Evolutionary conservation across 2,113 vertebrate genomes (phyloP).

Genomic region (Cephalophus harveyi): DNA sequence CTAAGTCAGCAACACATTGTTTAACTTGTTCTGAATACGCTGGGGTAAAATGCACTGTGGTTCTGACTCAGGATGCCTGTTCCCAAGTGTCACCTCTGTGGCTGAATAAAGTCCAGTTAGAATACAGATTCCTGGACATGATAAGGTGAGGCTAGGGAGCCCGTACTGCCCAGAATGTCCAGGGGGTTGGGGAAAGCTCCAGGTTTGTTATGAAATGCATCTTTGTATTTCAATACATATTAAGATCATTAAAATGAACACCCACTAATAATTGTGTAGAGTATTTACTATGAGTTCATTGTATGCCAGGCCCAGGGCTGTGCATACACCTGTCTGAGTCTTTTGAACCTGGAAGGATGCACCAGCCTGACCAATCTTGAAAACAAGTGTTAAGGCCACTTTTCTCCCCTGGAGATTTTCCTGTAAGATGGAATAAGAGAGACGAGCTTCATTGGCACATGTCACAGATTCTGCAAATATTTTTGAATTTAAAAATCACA

Average conservation of each 20-base stretch:
- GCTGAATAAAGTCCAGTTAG: neutral
- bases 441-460: neutral
- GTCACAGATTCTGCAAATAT: neutral
- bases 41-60: neutral
- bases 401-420: neutral
- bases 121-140: neutral
- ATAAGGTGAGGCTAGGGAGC: accelerated
- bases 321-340: neutral
- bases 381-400: neutral
- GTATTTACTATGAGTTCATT: neutral
- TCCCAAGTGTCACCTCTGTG: neutral
- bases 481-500: neutral
- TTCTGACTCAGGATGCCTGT: too few species aligned
- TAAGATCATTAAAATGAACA: neutral
- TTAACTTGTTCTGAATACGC: neutral
- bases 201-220: neutral
- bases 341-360: neutral
- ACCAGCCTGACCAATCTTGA: neutral
- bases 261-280: neutral
- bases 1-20: neutral
- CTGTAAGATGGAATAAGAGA: neutral
- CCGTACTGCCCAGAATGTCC: neutral
- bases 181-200: neutral
- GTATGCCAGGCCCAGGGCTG: neutral
- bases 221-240: neutral